Conservation (phyloP, 1,140 invertebrate species). For the Penaeus vannamei region DNA sequence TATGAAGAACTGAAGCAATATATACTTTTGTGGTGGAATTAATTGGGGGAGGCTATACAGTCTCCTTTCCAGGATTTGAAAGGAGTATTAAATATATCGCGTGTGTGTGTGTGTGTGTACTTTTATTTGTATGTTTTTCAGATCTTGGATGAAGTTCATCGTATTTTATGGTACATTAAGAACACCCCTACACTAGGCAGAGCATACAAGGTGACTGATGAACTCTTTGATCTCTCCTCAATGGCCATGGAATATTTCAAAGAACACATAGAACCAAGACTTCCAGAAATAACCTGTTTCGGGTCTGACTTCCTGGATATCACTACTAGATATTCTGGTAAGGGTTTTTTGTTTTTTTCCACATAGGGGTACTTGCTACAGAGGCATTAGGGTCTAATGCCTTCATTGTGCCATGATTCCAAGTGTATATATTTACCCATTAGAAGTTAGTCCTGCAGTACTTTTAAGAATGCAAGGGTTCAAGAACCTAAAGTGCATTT, state of each 20-base stretch:
- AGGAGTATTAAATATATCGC: neutral
- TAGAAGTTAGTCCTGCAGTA: no score
- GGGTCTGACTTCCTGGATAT: slow-evolving; percentile 84
- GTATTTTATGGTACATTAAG: slow-evolving; percentile 86
- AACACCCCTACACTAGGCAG: slow-evolving; percentile 82
- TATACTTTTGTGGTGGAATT: no score
- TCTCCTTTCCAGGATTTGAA: neutral
- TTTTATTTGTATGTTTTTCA: slow-evolving; percentile 68
- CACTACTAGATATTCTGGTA: slow-evolving; percentile 70
- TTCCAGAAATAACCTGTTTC: slow-evolving; percentile 90
- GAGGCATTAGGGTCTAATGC: no score
- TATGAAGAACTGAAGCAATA: neutral
- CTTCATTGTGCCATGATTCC: no score
- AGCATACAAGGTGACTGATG: slow-evolving; percentile 90
- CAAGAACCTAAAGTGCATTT: no score
- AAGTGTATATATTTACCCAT: no score
- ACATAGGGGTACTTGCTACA: no score
- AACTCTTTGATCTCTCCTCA: slow-evolving; percentile 91
- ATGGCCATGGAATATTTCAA: slow-evolving; percentile 96
- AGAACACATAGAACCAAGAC: slow-evolving; percentile 87
- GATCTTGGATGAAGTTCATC: slow-evolving; percentile 83
- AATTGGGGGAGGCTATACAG: neutral
- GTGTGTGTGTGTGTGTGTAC: no score
- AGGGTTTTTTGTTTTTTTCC: neutral
- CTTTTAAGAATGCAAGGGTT: no score